Evolutionary conservation across 92 coral and sea anemone species (phyloP).

Genomic region (Phenganax marumi): DNA sequence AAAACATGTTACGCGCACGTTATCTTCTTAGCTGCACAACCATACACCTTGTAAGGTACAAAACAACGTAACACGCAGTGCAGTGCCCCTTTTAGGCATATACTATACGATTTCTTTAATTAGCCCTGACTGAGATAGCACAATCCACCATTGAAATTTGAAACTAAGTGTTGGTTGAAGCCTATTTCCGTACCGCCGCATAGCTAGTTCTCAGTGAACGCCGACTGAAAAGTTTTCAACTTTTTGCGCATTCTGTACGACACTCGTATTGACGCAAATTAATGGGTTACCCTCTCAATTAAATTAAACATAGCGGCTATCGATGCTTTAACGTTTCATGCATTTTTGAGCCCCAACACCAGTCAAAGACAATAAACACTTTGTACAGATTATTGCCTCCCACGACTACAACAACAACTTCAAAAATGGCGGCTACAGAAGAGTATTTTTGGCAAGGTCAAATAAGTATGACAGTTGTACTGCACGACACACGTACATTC

Average conservation of each 20-base stretch:
- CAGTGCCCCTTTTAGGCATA: too few relatives aligned
- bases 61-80: too few relatives aligned
- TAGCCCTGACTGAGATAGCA: background rate
- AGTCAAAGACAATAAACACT: background rate
- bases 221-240: background rate
- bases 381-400: background rate
- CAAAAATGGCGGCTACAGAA: background rate
- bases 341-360: background rate
- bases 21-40: too few relatives aligned
- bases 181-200: constrained; percentile 15
- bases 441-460: background rate
- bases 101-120: background rate
- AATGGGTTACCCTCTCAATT: too few relatives aligned
- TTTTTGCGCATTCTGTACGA: background rate
- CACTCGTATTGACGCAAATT: too few relatives aligned
- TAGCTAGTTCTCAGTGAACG: background rate
- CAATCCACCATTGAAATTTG: background rate
- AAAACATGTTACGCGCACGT: too few relatives aligned
- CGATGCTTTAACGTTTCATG: background rate
- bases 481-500: background rate
- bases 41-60: too few relatives aligned
- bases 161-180: constrained; percentile 8
- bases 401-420: background rate
- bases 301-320: background rate
- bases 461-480: background rate